Evolutionary conservation across 1,140 invertebrate species (phyloP), one percentile per base, ranked within the genome.

Genomic region (Eciton burchellii): DNA sequence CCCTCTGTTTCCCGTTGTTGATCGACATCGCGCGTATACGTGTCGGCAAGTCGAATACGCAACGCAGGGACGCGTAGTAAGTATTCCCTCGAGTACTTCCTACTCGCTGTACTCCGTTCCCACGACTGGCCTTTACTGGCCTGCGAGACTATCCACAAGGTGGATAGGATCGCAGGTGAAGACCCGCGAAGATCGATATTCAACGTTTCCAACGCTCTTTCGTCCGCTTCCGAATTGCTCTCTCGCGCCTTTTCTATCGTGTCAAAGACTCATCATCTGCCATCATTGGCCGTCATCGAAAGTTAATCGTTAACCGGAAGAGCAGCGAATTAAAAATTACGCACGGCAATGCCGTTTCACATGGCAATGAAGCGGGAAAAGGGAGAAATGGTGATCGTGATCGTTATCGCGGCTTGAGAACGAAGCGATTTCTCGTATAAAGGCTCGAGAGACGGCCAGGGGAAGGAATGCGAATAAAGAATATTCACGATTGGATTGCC

Each of bases 51-150:
- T n/a, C n/a, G n/a, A n/a, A n/a, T n/a, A n/a, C n/a, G n/a, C n/a
- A n/a, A n/a, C n/a, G n/a, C n/a, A n/a, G n/a, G n/a, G n/a, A n/a
- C n/a, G n/a, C n/a, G n/a, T n/a, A n/a, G n/a, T n/a, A n/a, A n/a
- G n/a, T n/a, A n/a, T n/a, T n/a, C n/a, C n/a, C n/a, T n/a, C n/a
- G n/a, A n/a, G n/a, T n/a, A n/a, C n/a, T n/a, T n/a, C n/a, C n/a
- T n/a, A n/a, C n/a, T n/a, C n/a, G n/a, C n/a, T n/a, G n/a, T 59
- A 26, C 41, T 73, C 9, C 56, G 71, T 60, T 73, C 71, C 56
- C 71, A 73, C 71, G 71, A 43, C 43, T 45, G 56, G 60, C 41
- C 56, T 72, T 59, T 26, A 70, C 66, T n/a, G n/a, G n/a, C n/a
- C n/a, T n/a, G 26, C 35, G 26, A 60, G 41, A 56, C 60, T 43